phyloP scores from a whole-genome alignment of 1,140 invertebrate genomes.

The Drosophila trapezifrons region DNA sequence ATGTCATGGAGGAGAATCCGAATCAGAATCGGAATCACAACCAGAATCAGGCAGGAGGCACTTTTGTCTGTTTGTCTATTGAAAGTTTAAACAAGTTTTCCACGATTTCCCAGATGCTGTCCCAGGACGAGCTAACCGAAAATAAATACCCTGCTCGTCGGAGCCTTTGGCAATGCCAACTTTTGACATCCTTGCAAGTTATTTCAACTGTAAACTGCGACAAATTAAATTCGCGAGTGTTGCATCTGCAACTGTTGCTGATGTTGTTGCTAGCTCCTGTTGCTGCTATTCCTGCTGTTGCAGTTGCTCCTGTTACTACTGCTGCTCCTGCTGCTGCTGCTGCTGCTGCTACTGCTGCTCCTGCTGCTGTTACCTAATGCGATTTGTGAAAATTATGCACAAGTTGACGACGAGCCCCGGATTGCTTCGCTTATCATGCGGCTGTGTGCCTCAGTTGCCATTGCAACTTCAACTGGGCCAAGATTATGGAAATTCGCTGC shows the following conservation, averaged over 20 bases:
- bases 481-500: slow-evolving; percentile 76
- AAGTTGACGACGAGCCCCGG: slow-evolving; percentile 50
- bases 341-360: slow-evolving; percentile 34
- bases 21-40: slow-evolving; percentile 32
- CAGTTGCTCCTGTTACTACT: slow-evolving; percentile 17
- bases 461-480: slow-evolving; percentile 54
- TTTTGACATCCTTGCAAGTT: slow-evolving; percentile 64
- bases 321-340: slow-evolving; percentile 23
- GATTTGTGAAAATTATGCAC: slow-evolving; percentile 74
- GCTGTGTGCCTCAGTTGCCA: slow-evolving; percentile 29
- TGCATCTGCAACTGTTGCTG: slow-evolving; percentile 53
- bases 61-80: slow-evolving; percentile 78
- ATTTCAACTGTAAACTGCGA: slow-evolving; percentile 78
- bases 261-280: slow-evolving; percentile 4
- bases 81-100: slow-evolving; percentile 79
- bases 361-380: slow-evolving; percentile 65
- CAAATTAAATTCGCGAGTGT: slow-evolving; percentile 76
- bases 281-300: slow-evolving; percentile 30
- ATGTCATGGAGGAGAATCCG: slow-evolving; percentile 56
- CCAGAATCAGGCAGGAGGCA: slow-evolving; percentile 46
- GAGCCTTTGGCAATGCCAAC: slow-evolving; percentile 38
- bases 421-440: slow-evolving; percentile 73
- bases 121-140: slow-evolving; percentile 30
- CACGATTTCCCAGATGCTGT: slow-evolving; percentile 33
- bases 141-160: slow-evolving; percentile 45